Base-by-base conservation (phyloP, 2,888 invertebrate species). In the Drosophila paracracens region DNA sequence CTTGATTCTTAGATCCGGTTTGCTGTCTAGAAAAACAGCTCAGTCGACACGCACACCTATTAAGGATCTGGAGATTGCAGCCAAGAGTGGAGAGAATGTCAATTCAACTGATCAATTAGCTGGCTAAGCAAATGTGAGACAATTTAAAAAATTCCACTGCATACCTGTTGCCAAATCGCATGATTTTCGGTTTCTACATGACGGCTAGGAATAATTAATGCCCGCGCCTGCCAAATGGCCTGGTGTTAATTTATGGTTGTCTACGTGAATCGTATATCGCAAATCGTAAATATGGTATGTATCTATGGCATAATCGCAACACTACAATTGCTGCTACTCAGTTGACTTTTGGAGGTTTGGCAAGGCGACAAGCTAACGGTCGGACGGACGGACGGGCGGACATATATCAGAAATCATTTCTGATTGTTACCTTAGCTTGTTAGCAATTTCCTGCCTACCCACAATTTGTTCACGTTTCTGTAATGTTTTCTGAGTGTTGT, bases 241-340 rank as follows among this genome's bases (percentile, higher is more conserved):
- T 71, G 69, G 88, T 85, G 89, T 75, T 86, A 86, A 86, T 86
- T 86, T 89, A 88, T 88, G 81, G 90, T 88, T 89, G 90, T 74
- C 76, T 72, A 67, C 70, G 58, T 67, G 65, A 83, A 66, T 76
- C 67, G 72, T 43, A 73, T 74, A 64, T 70, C 43, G 82, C 57
- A 74, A 57, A 74, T 74, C 53, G 79, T 64, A 73, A 78, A 73
- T 78, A 65, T 78, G 61, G 27, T 63, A 38, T 51, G 66, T 65
- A 56, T 51, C 29, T 68, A 54, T 70, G 79, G 70, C 79, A 82
- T 76, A 82, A 76, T 84, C 88, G 64, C 56, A 43, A 54, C 59
- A 53, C 43, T 61, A 68, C 70, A 75, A 76, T 79, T 82, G 76
- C 63, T 51, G 54, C 56, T 73, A 51, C 35, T 50, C 18, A 27